Evolutionary conservation across 2,113 vertebrate genomes (phyloP).

Genomic region (Monopterus albus): DNA sequence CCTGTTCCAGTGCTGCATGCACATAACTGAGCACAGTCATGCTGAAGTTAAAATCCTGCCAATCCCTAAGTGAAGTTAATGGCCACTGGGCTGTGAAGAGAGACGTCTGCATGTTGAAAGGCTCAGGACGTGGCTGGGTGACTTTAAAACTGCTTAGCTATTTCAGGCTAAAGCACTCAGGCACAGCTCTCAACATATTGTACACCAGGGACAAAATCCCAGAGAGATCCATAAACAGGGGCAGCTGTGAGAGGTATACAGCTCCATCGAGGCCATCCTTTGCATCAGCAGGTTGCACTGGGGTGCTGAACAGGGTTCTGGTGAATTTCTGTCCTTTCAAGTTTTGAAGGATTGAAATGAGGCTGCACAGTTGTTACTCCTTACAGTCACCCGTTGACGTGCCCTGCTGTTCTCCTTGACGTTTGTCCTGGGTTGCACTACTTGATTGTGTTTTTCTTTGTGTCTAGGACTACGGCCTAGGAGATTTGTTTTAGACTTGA

Average conservation of each 20-base stretch:
- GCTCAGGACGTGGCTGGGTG: slow-evolving; percentile 31
- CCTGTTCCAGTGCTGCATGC: slow-evolving; percentile 39
- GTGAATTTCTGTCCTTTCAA: slow-evolving; percentile 22
- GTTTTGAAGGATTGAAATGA: background rate
- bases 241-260: slow-evolving; percentile 39
- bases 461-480: background rate
- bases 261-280: background rate
- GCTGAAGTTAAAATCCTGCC: slow-evolving; percentile 51
- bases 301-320: background rate
- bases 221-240: slow-evolving; percentile 51
- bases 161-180: slow-evolving; percentile 58
- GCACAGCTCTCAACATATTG: slow-evolving; percentile 51
- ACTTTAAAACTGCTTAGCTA: slow-evolving; percentile 60
- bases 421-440: background rate
- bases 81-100: slow-evolving; percentile 50
- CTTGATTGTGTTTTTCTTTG: background rate
- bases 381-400: background rate
- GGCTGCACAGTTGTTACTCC: background rate
- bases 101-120: slow-evolving; percentile 44
- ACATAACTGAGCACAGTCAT: slow-evolving; percentile 60
- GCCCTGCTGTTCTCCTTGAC: background rate
- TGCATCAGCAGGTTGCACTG: slow-evolving; percentile 10
- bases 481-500: slow-evolving; percentile 4
- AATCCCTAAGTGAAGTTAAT: slow-evolving; percentile 35
- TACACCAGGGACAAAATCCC: slow-evolving; percentile 47